phyloP scores from a whole-genome alignment of 2,888 invertebrate genomes.

The Rhyacophila evoluta region DNA sequence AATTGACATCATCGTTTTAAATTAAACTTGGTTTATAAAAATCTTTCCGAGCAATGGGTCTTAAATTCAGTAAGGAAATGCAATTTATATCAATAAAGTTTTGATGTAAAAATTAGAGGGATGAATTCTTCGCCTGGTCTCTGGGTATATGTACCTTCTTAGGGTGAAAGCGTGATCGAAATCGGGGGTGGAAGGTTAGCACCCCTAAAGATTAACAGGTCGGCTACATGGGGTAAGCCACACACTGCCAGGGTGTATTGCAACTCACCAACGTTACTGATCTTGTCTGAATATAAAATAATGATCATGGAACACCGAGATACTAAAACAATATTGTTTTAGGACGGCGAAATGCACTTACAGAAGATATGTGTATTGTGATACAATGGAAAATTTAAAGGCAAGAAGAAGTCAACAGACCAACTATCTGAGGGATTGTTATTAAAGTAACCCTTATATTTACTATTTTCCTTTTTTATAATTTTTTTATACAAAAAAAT shows the following conservation, averaged over 20 bases:
- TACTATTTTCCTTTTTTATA: too few relatives aligned
- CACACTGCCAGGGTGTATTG: not conserved
- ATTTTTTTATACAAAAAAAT: too few relatives aligned
- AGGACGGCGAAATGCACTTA: not conserved
- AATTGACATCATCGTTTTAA: too few relatives aligned
- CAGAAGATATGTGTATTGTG: not conserved
- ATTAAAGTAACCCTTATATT: too few relatives aligned
- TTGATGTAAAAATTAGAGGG: not conserved
- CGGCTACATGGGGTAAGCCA: slow-evolving; percentile 1
- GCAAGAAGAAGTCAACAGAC: not conserved
- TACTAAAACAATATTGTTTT: slow-evolving; percentile 6
- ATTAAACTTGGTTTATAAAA: not conserved
- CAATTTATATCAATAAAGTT: not conserved
- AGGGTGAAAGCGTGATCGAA: not conserved
- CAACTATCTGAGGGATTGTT: not conserved
- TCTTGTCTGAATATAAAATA: not conserved
- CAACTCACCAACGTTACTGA: slow-evolving; percentile 1
- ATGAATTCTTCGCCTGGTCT: not conserved
- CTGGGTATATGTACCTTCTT: not conserved
- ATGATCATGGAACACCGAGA: not conserved
- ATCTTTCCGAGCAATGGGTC: not conserved
- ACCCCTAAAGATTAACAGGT: slow-evolving; percentile 1
- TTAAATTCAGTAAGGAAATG: not conserved
- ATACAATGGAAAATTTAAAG: not conserved
- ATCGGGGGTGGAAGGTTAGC: not conserved